Conservation (phyloP, 2,888 invertebrate genomes). For the Odontocolon sp. region DNA sequence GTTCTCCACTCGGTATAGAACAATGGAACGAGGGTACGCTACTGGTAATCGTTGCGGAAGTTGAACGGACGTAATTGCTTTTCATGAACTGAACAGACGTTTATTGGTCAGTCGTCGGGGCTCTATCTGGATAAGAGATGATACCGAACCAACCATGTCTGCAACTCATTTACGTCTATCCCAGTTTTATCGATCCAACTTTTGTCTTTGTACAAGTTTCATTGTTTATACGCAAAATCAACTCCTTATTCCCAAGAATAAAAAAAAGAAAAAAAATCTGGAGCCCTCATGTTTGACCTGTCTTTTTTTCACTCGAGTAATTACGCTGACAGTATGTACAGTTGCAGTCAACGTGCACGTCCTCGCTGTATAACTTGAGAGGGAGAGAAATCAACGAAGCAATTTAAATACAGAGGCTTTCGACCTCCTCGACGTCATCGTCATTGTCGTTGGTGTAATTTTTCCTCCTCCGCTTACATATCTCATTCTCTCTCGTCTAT, state of each 20-base stretch:
- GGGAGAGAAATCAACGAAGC: slow-evolving; percentile 14
- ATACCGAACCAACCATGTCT: background rate
- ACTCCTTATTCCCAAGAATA: too few relatives aligned
- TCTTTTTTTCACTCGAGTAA: slow-evolving; percentile 34
- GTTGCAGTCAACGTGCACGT: background rate
- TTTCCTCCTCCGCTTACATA: too few relatives aligned
- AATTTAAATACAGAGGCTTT: slow-evolving; percentile 53
- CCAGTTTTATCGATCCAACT: background rate
- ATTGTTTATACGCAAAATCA: too few relatives aligned
- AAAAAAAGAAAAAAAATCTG: too few relatives aligned
- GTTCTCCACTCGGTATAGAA: background rate
- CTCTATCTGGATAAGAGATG: background rate
- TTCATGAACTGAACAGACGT: slow-evolving; percentile 28
- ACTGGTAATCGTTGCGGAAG: slow-evolving; percentile 39
- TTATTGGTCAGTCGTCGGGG: slow-evolving; percentile 13
- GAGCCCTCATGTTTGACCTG: slow-evolving; percentile 15
- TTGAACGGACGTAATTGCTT: slow-evolving; percentile 46
- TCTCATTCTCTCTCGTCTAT: slow-evolving; percentile 10
- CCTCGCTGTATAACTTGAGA: too few relatives aligned
- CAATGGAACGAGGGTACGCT: background rate
- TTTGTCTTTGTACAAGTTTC: background rate
- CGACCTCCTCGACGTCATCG: slow-evolving; percentile 39
- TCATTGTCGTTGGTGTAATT: slow-evolving; percentile 9
- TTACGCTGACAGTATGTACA: slow-evolving; percentile 12
- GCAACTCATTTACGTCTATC: too few relatives aligned